Evolutionary conservation across 2,797 vertebrate species (phyloP).

Genomic region (Hylomyscus alleni): DNA sequence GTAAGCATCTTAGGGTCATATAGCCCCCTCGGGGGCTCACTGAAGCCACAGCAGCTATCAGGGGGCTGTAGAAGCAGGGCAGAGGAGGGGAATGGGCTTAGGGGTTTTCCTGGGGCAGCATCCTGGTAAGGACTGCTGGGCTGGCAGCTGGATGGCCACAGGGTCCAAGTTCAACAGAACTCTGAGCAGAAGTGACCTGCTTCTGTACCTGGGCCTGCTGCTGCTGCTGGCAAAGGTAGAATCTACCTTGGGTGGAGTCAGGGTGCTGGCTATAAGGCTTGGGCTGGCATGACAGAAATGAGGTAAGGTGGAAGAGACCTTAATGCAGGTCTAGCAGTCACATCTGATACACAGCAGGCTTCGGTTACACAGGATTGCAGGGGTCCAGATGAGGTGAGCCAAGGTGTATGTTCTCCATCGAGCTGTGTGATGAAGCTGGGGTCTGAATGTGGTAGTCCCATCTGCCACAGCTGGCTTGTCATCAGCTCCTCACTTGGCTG

Average conservation of each 20-base stretch:
- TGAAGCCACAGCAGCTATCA: conserved; percentile 86
- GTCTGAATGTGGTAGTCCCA: background rate
- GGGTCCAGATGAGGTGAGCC: background rate
- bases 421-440: background rate
- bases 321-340: background rate
- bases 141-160: background rate
- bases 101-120: background rate
- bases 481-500: too few relatives aligned
- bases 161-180: background rate
- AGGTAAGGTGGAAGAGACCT: too few relatives aligned
- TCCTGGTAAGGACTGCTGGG: conserved; percentile 79
- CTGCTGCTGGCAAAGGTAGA: background rate
- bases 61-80: conserved; percentile 82
- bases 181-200: background rate
- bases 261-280: background rate
- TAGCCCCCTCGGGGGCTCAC: conserved; percentile 84
- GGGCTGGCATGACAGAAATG: background rate
- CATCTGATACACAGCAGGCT: background rate
- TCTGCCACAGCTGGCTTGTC: background rate
- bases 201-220: background rate
- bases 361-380: background rate
- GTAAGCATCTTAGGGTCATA: conserved; percentile 86
- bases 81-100: conserved; percentile 15
- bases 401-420: background rate
- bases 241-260: background rate